Conservation (phyloP, 1,140 invertebrate species). For the Sycobia sp. region DNA sequence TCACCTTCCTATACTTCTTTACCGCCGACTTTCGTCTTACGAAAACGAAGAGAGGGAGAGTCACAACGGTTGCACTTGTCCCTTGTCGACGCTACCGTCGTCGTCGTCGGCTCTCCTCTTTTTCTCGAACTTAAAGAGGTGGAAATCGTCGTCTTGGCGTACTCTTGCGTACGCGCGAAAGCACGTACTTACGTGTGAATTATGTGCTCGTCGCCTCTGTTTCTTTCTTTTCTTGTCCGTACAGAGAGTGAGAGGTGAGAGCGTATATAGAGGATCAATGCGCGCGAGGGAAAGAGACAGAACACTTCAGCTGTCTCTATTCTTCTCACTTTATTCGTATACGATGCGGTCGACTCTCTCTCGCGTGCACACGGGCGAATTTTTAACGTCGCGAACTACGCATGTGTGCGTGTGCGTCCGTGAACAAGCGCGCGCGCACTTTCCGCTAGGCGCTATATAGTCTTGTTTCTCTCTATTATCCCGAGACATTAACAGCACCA, state of each 20-base stretch:
- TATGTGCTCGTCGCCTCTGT: background rate
- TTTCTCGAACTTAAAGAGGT: background rate
- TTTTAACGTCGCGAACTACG: no score
- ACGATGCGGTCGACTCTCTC: no score
- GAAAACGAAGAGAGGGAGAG: background rate
- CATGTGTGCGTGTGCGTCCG: no score
- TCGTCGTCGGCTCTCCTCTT: background rate
- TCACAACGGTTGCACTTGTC: background rate
- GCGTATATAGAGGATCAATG: constrained; percentile 17
- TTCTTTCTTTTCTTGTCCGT: background rate
- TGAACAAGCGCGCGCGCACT: no score
- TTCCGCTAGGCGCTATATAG: no score
- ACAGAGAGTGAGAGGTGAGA: constrained; percentile 5
- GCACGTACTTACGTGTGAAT: background rate
- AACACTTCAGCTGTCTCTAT: no score
- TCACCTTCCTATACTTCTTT: background rate
- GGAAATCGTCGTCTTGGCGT: no score
- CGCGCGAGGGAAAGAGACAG: background rate
- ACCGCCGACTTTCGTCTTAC: background rate
- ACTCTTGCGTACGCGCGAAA: no score
- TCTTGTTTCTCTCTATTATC: no score
- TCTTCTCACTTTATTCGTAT: no score
- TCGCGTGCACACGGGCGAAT: no score
- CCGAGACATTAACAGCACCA: no score
- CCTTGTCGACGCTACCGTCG: background rate